Evolutionary conservation across 2,888 invertebrate genomes (phyloP), one percentile per base, ranked within the genome.

Genomic region (Drosophila seclusa): DNA sequence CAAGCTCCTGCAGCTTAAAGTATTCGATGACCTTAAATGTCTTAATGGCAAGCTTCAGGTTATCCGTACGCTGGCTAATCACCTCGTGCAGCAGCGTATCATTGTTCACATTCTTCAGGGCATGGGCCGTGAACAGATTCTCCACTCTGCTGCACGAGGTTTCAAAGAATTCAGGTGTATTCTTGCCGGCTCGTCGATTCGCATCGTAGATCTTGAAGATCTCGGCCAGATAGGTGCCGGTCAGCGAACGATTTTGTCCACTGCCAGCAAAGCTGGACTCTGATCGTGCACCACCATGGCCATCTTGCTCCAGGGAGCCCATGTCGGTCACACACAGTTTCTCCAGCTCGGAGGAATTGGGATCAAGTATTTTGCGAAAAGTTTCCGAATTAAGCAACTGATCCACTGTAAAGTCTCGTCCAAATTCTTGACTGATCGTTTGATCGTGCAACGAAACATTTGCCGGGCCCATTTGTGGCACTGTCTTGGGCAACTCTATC

Each of bases 11-110:
- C 53, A 91, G 89, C 36, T 91, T 89, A 55, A 87, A 89, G 71
- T 77, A 92, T 31, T 85, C 79, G n/a, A 93, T 78, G 10, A 93
- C 76, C 34, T 91, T 78, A 42, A 93, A 90, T 3, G 92, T 80
- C 31, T 83, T 84, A 8, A 91, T 85, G 32, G 92, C 92, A 60
- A 88, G 62, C 66, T 86, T 84, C 0, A 85, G 58, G 27, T 90
- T 89, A 34, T 90, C 90, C 53, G 63, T 67, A 21, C 79, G 70
- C 24, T 87, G 87, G 48, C 89, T 82, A 2, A 93, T 88, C 27
- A 92, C 90, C 61, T 92, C 92, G 59, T 92, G 93, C 32, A 92
- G 73, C 38, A 92, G 57, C 0, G 92, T 88, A 40, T 92, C 92
- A 7, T 86, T 83, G 27, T 81, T 82, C 3, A 81, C 84, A 62